These are phyloP conservation scores for Lasaia peninsularis DNA, from an alignment of 1,140 invertebrate species.

Conservation along the genomic window DNA sequence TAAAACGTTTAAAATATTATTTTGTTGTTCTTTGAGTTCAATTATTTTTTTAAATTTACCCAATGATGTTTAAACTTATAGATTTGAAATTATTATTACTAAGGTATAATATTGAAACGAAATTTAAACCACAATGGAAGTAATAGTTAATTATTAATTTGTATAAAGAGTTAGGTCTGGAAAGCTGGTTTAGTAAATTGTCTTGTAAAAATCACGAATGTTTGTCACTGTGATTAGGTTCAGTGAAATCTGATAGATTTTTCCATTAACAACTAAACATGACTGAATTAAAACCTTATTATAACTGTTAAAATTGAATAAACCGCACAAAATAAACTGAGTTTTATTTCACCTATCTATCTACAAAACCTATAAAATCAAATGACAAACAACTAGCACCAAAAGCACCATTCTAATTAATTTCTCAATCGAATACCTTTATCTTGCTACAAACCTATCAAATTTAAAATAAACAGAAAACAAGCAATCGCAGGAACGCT, in stretches of 20 bases:
- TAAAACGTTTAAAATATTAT: not conserved
- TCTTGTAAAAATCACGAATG: constrained; percentile 7
- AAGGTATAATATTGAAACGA: constrained; percentile 40
- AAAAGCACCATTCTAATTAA: too few species aligned
- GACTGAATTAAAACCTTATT: constrained; percentile 73
- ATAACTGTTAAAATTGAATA: constrained; percentile 75
- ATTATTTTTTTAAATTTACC: constrained; percentile 15
- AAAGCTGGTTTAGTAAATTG: not conserved
- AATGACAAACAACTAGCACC: too few species aligned
- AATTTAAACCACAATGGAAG: constrained; percentile 45
- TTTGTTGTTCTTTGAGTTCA: not conserved
- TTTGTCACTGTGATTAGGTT: constrained; percentile 24
- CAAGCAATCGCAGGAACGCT: too few species aligned
- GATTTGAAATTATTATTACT: constrained; percentile 31
- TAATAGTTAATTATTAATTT: constrained; percentile 57
- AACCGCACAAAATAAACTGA: constrained; percentile 68
- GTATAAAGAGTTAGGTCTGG: constrained; percentile 9
- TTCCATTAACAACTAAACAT: constrained; percentile 60
- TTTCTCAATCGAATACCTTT: too few species aligned
- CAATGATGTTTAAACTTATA: constrained; percentile 30
- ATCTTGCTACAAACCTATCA: too few species aligned
- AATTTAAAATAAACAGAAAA: too few species aligned
- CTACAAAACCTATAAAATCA: too few species aligned
- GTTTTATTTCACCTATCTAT: constrained; percentile 32
- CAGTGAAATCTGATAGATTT: constrained; percentile 34